Evolutionary conservation across 2,888 invertebrate species (phyloP).

Genomic region (Athalia circularis): DNA sequence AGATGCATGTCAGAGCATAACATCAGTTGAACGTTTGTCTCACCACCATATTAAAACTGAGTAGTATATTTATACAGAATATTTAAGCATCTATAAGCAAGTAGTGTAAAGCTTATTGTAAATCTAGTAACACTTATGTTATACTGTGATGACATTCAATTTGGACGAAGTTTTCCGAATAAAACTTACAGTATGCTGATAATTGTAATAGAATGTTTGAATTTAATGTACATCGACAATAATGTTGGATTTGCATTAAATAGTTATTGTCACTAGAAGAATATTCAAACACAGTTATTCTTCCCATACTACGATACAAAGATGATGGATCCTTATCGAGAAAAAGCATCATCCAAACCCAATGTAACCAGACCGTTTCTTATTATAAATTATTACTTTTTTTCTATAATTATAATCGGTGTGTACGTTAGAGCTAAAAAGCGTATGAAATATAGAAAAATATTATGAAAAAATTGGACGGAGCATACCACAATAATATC

Average conservation of each 20-base stretch:
- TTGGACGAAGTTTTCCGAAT: conserved; percentile 22
- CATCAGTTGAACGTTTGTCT: not conserved
- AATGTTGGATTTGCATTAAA: too few relatives aligned
- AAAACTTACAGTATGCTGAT: not conserved
- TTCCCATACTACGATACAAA: too few relatives aligned
- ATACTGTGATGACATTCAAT: conserved; percentile 27
- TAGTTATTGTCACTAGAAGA: too few relatives aligned
- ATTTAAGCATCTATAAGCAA: conserved; percentile 25
- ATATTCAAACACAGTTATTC: too few relatives aligned
- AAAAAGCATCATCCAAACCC: conserved; percentile 16
- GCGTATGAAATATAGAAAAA: conserved; percentile 57
- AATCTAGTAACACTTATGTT: conserved; percentile 6
- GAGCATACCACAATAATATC: conserved; percentile 56
- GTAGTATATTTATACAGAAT: conserved; percentile 4
- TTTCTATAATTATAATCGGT: conserved; percentile 27
- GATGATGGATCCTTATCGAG: too few relatives aligned
- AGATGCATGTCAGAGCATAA: conserved; percentile 10
- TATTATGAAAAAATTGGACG: conserved; percentile 59
- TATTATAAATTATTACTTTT: conserved; percentile 59
- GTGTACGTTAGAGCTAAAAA: conserved; percentile 49
- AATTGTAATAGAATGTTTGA: too few relatives aligned
- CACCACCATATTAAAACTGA: conserved; percentile 30
- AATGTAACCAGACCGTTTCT: conserved; percentile 30
- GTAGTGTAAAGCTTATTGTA: conserved; percentile 17
- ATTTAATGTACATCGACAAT: too few relatives aligned